phyloP scores from a whole-genome alignment of 1,140 invertebrate species.

The Condylostylus longicornis region DNA sequence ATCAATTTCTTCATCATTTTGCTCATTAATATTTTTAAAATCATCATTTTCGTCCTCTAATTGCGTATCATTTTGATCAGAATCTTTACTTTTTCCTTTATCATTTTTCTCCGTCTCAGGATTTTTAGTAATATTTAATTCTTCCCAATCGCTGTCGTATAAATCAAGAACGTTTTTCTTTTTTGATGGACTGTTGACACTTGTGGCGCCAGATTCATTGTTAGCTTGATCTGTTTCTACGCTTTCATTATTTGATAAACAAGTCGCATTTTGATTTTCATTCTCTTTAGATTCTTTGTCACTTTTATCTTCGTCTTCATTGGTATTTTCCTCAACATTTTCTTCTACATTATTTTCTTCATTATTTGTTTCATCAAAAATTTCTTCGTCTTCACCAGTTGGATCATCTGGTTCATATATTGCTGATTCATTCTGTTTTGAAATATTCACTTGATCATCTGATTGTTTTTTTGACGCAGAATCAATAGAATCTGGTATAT shows the following conservation, averaged over 20 bases:
- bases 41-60: conserved; percentile 9
- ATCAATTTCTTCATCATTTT: conserved; percentile 26
- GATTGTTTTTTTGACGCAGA: conserved; percentile 3
- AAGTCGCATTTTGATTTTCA: conserved; percentile 11
- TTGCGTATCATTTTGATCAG: conserved; percentile 8
- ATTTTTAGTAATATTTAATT: conserved; percentile 19
- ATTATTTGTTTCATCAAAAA: conserved; percentile 9
- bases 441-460: not conserved
- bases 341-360: conserved; percentile 6
- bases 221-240: conserved; percentile 13
- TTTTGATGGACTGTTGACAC: too few relatives aligned
- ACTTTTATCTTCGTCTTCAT: conserved; percentile 11
- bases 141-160: conserved; percentile 32
- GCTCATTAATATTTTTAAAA: conserved; percentile 7
- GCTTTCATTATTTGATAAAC: conserved; percentile 18
- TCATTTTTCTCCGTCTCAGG: conserved; percentile 6
- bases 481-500: conserved; percentile 23
- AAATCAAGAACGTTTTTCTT: conserved; percentile 28
- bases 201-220: too few relatives aligned
- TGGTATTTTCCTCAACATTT: not conserved
- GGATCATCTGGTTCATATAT: conserved; percentile 29
- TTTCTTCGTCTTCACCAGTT: conserved; percentile 16
- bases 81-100: conserved; percentile 5
- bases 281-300: conserved; percentile 5
- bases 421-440: conserved; percentile 26